Percentiles rank a stretch among this genome's conserved stretches.
These are phyloP conservation scores for Lanius collurio DNA, from an alignment of 2,113 vertebrate genomes.

Conservation along the genomic window DNA sequence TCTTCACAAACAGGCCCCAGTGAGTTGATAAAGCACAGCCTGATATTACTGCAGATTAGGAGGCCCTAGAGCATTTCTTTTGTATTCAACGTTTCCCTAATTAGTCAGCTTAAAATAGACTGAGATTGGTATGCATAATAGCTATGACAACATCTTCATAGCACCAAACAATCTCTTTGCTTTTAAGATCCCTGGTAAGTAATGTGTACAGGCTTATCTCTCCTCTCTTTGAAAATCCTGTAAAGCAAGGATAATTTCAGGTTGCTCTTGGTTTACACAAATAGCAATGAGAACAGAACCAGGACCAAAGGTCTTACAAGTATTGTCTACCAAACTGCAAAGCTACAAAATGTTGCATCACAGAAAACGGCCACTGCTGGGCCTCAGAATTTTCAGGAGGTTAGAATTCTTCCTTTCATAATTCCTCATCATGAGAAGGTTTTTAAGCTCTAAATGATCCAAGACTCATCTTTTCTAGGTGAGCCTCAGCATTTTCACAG, in stretches of 20 bases:
- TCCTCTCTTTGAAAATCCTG: constrained; percentile 39
- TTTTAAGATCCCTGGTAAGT: constrained; percentile 16
- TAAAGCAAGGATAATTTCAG: constrained; percentile 1
- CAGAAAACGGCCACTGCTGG: background rate
- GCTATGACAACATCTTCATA: constrained; percentile 32
- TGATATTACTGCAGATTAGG: constrained; percentile 36
- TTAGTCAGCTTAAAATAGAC: constrained; percentile 17
- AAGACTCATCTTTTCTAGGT: background rate
- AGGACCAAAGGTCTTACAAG: constrained; percentile 13
- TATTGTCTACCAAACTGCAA: background rate
- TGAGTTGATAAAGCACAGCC: constrained; percentile 5
- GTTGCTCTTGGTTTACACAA: background rate
- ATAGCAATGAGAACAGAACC: background rate
- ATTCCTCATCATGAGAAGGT: background rate
- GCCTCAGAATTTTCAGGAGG: background rate
- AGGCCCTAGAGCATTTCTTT: background rate
- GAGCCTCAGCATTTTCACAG: background rate
- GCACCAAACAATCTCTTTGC: background rate
- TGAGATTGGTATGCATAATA: constrained; percentile 22
- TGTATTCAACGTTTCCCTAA: constrained; percentile 15
- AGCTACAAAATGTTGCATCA: background rate
- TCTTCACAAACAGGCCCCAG: background rate
- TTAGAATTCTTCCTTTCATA: background rate
- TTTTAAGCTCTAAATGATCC: background rate
- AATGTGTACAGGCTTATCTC: constrained; percentile 9